phyloP scores from a whole-genome alignment of 2,888 invertebrate genomes.

The Platerodrilus igneus region DNA sequence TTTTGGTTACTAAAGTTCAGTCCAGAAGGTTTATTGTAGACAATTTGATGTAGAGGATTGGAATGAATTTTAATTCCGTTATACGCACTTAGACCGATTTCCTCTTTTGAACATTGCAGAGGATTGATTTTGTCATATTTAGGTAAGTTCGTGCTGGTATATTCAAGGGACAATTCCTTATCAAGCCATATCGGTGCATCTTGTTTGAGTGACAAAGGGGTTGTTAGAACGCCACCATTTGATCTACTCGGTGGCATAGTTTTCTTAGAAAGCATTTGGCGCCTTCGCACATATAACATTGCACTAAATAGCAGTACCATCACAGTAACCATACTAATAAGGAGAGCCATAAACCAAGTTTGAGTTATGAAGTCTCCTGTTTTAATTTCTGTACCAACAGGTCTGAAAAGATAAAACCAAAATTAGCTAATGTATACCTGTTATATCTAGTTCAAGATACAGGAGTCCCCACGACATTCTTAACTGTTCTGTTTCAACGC shows the following conservation, averaged over 20 bases:
- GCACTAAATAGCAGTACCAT: constrained; percentile 79
- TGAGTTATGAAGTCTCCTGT: constrained; percentile 75
- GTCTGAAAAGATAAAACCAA: constrained; percentile 55
- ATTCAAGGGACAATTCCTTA: constrained; percentile 45
- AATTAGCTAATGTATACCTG: no score
- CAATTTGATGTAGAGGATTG: constrained; percentile 43
- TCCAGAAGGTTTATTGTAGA: constrained; percentile 42
- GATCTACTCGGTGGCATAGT: constrained; percentile 57
- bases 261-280: constrained; percentile 69
- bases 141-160: constrained; percentile 40
- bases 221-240: constrained; percentile 60
- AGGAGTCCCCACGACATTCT: no score
- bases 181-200: constrained; percentile 49
- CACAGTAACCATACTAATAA: constrained; percentile 79
- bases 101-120: constrained; percentile 37
- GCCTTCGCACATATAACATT: constrained; percentile 70
- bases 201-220: constrained; percentile 59
- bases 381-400: constrained; percentile 55
- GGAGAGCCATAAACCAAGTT: constrained; percentile 84
- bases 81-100: constrained; percentile 28
- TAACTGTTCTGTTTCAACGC: no score
- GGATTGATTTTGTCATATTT: constrained; percentile 45
- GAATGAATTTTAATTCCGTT: constrained; percentile 41
- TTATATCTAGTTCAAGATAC: no score
- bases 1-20: constrained; percentile 36